Percentiles rank a stretch among this genome's conserved stretches.
phyloP scores from a whole-genome alignment of 2,797 vertebrate genomes.

The Gymnopithys bicolor region DNA sequence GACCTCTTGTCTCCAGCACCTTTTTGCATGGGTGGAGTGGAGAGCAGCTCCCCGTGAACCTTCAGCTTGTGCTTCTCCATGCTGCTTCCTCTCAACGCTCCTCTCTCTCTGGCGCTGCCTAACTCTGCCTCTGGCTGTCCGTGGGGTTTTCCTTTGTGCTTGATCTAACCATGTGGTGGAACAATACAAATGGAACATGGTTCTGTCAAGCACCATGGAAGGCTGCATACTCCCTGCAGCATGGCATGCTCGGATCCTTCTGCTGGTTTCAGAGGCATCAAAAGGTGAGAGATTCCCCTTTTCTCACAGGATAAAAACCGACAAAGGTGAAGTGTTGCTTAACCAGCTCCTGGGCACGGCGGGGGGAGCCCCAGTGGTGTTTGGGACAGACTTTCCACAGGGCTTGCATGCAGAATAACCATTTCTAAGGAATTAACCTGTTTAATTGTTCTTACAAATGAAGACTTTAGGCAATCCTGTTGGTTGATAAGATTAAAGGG shows the following conservation, averaged over 20 bases:
- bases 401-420: slow-evolving; percentile 63
- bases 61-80: slow-evolving; percentile 82
- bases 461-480: neutral
- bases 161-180: slow-evolving; percentile 99
- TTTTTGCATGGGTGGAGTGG: slow-evolving; percentile 78
- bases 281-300: slow-evolving; percentile 73
- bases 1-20: slow-evolving; percentile 65
- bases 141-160: slow-evolving; percentile 99
- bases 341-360: neutral
- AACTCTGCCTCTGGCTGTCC: slow-evolving; percentile 86
- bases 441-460: slow-evolving; percentile 1
- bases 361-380: neutral
- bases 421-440: slow-evolving; percentile 33
- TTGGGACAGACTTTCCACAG: neutral
- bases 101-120: slow-evolving; percentile 86
- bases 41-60: slow-evolving; percentile 77
- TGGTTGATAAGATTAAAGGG: neutral
- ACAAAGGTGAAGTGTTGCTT: neutral
- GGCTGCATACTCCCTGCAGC: slow-evolving; percentile 90
- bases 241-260: slow-evolving; percentile 87
- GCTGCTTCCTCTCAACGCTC: slow-evolving; percentile 79
- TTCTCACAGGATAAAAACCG: neutral
- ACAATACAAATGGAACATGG: slow-evolving; percentile 99
- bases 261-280: slow-evolving; percentile 79
- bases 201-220: slow-evolving; percentile 99